A percentile compares a stretch with the other conserved stretches of the same genome.
Conservation (phyloP, 2,888 invertebrate genomes). For the Argyresthia goedartella region DNA sequence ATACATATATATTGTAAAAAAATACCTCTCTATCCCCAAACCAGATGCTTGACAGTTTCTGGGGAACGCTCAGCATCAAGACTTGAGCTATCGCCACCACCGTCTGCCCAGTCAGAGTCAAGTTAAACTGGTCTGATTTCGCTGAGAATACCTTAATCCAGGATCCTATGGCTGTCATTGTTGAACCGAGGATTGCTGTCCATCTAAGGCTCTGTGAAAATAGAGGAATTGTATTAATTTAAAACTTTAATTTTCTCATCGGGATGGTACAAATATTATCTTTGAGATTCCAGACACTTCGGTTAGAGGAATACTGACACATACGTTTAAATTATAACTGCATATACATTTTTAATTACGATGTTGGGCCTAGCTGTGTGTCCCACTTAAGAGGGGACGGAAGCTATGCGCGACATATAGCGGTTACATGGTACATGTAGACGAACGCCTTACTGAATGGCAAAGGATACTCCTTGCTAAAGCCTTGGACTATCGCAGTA, state of each 20-base stretch:
- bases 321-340: too few species aligned
- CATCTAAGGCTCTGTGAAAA: slow-evolving; percentile 64
- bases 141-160: slow-evolving; percentile 73
- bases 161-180: slow-evolving; percentile 71
- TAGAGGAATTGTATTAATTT: neutral
- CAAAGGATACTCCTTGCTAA: too few species aligned
- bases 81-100: slow-evolving; percentile 70
- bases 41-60: slow-evolving; percentile 78
- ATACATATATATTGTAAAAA: too few species aligned
- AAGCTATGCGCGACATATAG: too few species aligned
- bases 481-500: too few species aligned
- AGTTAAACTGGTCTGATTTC: slow-evolving; percentile 68
- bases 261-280: neutral
- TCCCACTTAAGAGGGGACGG: too few species aligned
- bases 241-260: neutral
- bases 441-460: too few species aligned
- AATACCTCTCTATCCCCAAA: slow-evolving; percentile 75
- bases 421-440: too few species aligned
- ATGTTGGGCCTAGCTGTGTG: too few species aligned
- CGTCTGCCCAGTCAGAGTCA: slow-evolving; percentile 74
- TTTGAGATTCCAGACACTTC: too few species aligned
- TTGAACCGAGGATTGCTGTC: slow-evolving; percentile 59
- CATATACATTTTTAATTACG: too few species aligned
- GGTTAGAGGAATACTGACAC: too few species aligned
- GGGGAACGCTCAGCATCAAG: slow-evolving; percentile 76